Percentiles rank a stretch among this genome's conserved stretches.
Conservation (phyloP, 2,797 vertebrate species). For the Arctocebus calabarensis region DNA sequence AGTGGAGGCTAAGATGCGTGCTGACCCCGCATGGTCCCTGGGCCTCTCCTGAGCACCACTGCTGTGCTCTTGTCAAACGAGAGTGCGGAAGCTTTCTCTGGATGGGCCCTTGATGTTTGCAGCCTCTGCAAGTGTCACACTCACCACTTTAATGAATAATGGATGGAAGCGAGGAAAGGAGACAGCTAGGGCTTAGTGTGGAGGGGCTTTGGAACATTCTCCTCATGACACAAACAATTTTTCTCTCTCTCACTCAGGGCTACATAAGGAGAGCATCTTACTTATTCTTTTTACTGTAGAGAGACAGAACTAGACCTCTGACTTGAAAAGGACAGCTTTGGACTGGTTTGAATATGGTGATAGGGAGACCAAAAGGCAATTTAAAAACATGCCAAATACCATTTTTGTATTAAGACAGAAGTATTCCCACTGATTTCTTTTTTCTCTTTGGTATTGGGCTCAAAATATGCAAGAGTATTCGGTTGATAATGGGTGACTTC, state of each 20-base stretch:
- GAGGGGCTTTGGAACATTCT: not conserved
- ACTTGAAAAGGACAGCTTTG: not conserved
- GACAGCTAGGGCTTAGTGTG: not conserved
- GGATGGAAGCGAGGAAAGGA: not conserved
- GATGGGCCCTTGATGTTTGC: not conserved
- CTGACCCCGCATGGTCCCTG: rapidly evolving
- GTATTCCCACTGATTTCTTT: not conserved
- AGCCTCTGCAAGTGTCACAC: conserved; percentile 30
- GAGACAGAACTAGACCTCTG: not conserved
- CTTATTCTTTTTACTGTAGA: not conserved
- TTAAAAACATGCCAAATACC: not conserved
- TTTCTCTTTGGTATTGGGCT: not conserved
- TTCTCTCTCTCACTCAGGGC: not conserved
- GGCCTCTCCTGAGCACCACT: rapidly evolving
- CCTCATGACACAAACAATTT: not conserved
- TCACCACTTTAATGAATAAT: not conserved
- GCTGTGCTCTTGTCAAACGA: not conserved
- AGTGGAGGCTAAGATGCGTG: rapidly evolving
- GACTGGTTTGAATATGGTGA: rapidly evolving
- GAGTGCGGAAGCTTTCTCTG: not conserved
- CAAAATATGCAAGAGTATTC: not conserved
- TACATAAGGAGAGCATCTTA: not conserved
- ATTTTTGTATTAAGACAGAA: not conserved
- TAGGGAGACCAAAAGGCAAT: not conserved
- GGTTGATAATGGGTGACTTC: not conserved